Evolutionary conservation across 2,888 invertebrate genomes (phyloP).

Genomic region (Apotomis turbidana): DNA sequence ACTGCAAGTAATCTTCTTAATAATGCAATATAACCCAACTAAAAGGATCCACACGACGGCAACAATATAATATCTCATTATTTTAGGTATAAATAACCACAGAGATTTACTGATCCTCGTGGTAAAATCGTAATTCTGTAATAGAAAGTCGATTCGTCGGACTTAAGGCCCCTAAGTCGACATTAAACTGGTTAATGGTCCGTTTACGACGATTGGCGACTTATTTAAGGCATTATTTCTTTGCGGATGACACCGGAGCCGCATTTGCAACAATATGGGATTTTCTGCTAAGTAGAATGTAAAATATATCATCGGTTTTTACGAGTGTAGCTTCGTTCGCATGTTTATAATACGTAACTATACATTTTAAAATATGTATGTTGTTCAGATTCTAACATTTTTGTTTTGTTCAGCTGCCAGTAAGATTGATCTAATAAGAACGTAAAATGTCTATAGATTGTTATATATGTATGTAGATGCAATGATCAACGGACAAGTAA

Average conservation of each 20-base stretch:
- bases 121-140: conserved; percentile 45
- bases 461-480: no score
- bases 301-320: conserved; percentile 68
- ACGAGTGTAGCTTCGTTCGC: conserved; percentile 55
- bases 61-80: neutral
- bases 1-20: no score
- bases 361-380: no score
- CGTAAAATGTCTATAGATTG: no score
- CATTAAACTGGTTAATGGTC: conserved; percentile 66
- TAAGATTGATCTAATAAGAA: no score
- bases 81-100: neutral
- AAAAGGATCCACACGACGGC: neutral
- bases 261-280: conserved; percentile 65
- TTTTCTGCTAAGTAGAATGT: conserved; percentile 71
- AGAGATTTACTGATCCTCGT: conserved; percentile 29
- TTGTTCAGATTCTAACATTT: no score
- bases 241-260: conserved; percentile 56
- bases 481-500: no score
- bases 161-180: conserved; percentile 63
- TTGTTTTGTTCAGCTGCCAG: no score
- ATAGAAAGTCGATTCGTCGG: conserved; percentile 65
- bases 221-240: conserved; percentile 53
- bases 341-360: conserved; percentile 22
- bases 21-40: neutral
- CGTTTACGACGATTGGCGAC: conserved; percentile 54